Evolutionary conservation across 2,113 vertebrate genomes (phyloP), one percentile per base, ranked within the genome.

Genomic region (Columba livia): DNA sequence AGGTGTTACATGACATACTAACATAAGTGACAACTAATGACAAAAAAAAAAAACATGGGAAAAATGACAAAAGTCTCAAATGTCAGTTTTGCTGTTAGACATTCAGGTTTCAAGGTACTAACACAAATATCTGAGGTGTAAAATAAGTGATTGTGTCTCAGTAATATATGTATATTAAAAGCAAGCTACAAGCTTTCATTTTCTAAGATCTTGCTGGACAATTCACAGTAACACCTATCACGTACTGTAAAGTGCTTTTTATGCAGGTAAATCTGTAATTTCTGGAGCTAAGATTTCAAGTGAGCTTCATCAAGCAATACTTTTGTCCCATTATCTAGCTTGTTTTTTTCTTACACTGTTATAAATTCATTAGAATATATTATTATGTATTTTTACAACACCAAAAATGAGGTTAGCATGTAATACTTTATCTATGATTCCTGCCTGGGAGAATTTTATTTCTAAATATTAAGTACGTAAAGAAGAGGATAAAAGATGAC

Each of bases 141-240:
- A 74, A 86, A 51, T 28, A 79, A 75, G 1, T 19, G 28, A n/a
- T 19, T 48, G 7, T 31, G 6, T 74, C 25, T 94, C 10, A 5
- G 38, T 48, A 50, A 36, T 78, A 38, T 18, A 70, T 32, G 9
- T 21, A 9, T 66, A 66, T 44, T 50, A 32, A 58, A 89, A 86
- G 25, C 4, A 84, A 88, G 19, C 9, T 51, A 53, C 28, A 77
- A 62, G 7, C 8, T 86, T 89, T 66, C 24, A 25, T 62, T 11
- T 83, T 61, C 23, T 56, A 58, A 70, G 48, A 31, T 10, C 26
- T 54, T 20, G 2, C 17, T 78, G 20, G 15, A 56, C 6, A 16
- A 51, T 40, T 40, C 28, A 54, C 19, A 25, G 31, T 67, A 70
- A 70, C 6, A 5, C 0, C 6, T 58, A 15, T 11, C 1, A 0